A percentile compares a stretch with the other conserved stretches of the same genome.
Evolutionary conservation across 2,797 vertebrate genomes (phyloP).

Genomic region (Sebastes cheni): DNA sequence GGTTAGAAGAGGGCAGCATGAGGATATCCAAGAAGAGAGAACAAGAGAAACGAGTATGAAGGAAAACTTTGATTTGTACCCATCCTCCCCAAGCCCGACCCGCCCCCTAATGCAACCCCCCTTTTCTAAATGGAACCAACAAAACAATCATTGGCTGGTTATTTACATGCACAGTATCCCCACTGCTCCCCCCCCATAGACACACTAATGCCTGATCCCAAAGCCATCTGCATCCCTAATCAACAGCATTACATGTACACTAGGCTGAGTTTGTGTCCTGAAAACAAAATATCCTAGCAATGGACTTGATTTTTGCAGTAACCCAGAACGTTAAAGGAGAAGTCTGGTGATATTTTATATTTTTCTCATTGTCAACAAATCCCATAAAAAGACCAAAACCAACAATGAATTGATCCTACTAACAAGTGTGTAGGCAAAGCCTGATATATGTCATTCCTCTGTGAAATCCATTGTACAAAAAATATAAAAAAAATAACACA

Average conservation of each 20-base stretch:
- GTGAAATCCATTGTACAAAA: background rate
- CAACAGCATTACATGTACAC: conserved; percentile 25
- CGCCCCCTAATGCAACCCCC: conserved; percentile 47
- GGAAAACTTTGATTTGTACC: conserved; percentile 43
- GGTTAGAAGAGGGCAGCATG: conserved; percentile 7
- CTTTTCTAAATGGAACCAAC: conserved; percentile 69
- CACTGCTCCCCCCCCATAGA: conserved; percentile 49
- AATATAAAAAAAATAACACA: background rate
- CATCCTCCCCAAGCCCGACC: conserved; percentile 12
- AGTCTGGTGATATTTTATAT: background rate
- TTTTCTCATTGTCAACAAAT: background rate
- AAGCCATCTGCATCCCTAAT: conserved; percentile 69
- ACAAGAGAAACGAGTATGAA: conserved; percentile 64
- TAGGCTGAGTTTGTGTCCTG: conserved; percentile 21
- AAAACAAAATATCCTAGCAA: conserved; percentile 16
- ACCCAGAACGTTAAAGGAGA: background rate
- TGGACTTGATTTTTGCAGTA: background rate
- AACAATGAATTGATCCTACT: background rate
- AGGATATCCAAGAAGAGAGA: conserved; percentile 36
- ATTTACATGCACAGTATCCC: conserved; percentile 81
- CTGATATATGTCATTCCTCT: background rate
- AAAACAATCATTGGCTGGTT: conserved; percentile 80
- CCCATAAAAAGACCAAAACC: background rate
- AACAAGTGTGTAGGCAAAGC: background rate
- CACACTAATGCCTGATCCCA: conserved; percentile 74